These are phyloP conservation scores for Capreolus pygargus DNA, from an alignment of 2,113 vertebrate species.

Conservation along the genomic window DNA sequence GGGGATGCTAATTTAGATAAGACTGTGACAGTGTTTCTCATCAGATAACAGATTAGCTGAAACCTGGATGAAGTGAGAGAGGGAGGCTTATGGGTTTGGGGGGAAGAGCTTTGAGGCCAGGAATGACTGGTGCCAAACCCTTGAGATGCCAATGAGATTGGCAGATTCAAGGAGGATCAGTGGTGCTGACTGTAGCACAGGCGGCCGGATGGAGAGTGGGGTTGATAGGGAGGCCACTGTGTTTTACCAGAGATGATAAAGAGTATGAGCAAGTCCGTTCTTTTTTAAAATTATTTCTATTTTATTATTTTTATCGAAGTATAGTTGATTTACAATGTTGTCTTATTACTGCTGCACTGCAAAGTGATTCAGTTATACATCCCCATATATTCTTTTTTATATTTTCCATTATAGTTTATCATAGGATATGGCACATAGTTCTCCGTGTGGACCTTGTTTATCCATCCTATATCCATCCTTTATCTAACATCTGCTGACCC, in stretches of 20 bases:
- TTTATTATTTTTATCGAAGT: background rate
- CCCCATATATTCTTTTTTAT: background rate
- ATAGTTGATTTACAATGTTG: background rate
- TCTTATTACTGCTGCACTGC: background rate
- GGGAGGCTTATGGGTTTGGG: background rate
- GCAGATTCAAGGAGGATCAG: background rate
- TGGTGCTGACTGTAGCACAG: background rate
- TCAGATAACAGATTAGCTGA: background rate
- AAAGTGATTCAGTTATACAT: background rate
- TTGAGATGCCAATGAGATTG: background rate
- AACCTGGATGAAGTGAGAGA: background rate
- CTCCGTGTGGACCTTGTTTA: background rate
- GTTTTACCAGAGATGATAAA: background rate
- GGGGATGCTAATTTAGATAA: background rate
- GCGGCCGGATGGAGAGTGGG: no score
- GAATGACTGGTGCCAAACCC: background rate
- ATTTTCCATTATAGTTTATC: background rate
- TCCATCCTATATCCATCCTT: background rate
- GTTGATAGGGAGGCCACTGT: background rate
- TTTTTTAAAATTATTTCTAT: background rate
- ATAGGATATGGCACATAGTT: background rate
- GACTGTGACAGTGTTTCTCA: background rate
- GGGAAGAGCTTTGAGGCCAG: background rate
- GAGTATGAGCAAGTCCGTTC: background rate
- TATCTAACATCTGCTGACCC: background rate